phyloP scores from a whole-genome alignment of 2,797 vertebrate genomes.

The Octomys mimax region DNA sequence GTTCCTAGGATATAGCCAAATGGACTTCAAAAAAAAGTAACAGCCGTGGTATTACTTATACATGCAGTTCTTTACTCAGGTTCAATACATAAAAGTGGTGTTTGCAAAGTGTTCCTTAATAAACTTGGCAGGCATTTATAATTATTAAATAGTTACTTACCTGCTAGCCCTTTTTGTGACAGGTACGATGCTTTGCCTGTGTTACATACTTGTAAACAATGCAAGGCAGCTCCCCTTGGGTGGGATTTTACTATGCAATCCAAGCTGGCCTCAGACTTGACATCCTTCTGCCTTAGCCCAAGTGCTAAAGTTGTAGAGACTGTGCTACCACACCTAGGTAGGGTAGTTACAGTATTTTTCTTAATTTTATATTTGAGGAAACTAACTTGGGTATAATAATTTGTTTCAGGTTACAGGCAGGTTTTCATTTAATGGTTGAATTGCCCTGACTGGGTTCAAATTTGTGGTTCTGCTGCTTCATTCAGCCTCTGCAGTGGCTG shows the following conservation, averaged over 20 bases:
- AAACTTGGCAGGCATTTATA: conserved; percentile 24
- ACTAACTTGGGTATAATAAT: conserved; percentile 12
- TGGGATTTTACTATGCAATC: neutral
- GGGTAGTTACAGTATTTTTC: neutral
- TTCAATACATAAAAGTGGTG: neutral
- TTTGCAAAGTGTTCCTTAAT: conserved; percentile 43
- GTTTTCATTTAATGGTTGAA: neutral
- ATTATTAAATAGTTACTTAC: neutral
- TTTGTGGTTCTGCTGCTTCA: neutral
- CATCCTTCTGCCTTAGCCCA: neutral
- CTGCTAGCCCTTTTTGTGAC: neutral
- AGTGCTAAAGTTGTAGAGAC: neutral
- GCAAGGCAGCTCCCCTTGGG: neutral
- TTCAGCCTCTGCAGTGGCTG: neutral
- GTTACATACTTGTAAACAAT: neutral
- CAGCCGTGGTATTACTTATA: neutral
- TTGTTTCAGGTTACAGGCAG: neutral
- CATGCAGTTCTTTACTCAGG: neutral
- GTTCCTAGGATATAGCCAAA: neutral
- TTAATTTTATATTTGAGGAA: conserved; percentile 59
- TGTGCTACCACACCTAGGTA: neutral
- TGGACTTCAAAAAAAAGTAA: neutral
- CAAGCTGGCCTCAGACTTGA: neutral
- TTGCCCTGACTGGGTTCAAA: neutral
- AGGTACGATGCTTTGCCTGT: neutral